phyloP scores from a whole-genome alignment of 1,140 invertebrate genomes.

The Ostrea edulis region DNA sequence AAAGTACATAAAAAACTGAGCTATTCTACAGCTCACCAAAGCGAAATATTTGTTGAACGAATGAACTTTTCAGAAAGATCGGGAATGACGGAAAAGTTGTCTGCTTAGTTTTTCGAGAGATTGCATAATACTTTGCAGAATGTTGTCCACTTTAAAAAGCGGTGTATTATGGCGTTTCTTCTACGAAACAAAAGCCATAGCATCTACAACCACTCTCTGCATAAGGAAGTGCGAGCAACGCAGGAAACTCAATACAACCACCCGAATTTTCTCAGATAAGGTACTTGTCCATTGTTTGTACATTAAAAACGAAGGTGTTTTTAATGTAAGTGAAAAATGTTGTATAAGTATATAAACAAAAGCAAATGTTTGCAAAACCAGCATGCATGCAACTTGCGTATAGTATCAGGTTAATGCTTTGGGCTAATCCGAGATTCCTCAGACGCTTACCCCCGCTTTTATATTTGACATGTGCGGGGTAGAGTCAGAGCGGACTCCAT shows the following conservation, averaged over 20 bases:
- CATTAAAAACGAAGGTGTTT: not conserved
- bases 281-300: not conserved
- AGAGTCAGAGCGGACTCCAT: too few relatives aligned
- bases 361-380: not conserved
- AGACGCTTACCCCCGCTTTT: too few relatives aligned
- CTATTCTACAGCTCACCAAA: not conserved
- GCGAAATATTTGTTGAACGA: not conserved
- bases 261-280: constrained; percentile 34
- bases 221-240: not conserved
- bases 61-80: not conserved
- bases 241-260: constrained; percentile 26
- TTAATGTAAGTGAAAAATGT: not conserved
- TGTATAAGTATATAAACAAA: not conserved
- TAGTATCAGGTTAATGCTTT: too few relatives aligned
- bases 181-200: not conserved
- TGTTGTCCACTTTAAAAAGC: constrained; percentile 10
- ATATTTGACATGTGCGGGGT: too few relatives aligned
- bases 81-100: constrained; percentile 26
- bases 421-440: too few relatives aligned
- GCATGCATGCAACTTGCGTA: too few relatives aligned
- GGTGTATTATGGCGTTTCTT: not conserved
- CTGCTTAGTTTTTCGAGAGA: not conserved
- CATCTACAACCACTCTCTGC: not conserved
- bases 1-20: too few relatives aligned
- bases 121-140: not conserved